These are phyloP conservation scores for Atlantisia rogersi DNA, from an alignment of 2,113 vertebrate genomes.

Conservation along the genomic window DNA sequence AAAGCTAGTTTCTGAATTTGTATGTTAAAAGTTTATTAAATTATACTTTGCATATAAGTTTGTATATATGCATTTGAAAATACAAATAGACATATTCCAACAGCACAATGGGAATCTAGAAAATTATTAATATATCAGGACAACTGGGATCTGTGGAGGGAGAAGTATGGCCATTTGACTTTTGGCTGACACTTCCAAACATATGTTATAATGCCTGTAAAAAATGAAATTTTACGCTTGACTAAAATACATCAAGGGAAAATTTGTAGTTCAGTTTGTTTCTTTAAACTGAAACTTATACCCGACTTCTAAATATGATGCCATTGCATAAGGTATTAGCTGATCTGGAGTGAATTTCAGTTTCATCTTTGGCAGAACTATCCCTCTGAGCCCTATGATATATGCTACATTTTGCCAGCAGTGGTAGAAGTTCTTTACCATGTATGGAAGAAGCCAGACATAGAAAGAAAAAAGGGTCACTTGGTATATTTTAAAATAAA, in stretches of 20 bases:
- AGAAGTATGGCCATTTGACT: conserved; percentile 2
- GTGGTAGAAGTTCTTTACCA: neutral
- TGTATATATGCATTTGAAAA: neutral
- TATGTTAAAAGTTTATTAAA: neutral
- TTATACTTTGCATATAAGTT: neutral
- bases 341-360: neutral
- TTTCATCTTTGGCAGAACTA: neutral
- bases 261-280: neutral
- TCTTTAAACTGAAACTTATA: neutral
- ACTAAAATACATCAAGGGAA: conserved; percentile 11
- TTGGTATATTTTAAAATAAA: neutral
- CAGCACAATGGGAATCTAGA: neutral
- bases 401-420: neutral
- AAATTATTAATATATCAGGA: neutral
- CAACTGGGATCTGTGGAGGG: neutral
- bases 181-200: conserved; percentile 32
- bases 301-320: neutral
- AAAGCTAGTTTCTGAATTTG: neutral
- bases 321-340: neutral
- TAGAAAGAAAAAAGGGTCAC: neutral
- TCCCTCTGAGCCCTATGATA: neutral
- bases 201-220: neutral
- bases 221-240: conserved; percentile 38
- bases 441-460: neutral
- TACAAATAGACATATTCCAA: neutral